Evolutionary conservation across 2,797 vertebrate genomes (phyloP), one percentile per base, ranked within the genome.

Genomic region (Mareca strepera): DNA sequence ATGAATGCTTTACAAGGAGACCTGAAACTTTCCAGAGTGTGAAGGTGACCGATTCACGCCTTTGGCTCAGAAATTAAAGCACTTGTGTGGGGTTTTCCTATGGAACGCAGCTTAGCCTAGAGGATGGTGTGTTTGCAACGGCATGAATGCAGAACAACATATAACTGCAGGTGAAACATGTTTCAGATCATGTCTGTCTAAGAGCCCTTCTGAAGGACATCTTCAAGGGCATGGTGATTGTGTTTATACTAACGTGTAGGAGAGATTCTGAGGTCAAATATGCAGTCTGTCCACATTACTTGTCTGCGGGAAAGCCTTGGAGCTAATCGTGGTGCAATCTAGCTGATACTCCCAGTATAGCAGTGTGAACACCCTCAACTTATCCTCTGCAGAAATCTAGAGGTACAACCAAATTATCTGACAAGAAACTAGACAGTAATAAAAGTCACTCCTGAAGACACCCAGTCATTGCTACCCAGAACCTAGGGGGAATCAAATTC

Each of bases 231-330:
- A 93, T 12, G 29, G 52, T 79, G 74, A 76, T 33, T 90, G 59
- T 91, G 69, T 92, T 96, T 95, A 85, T 82, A 56, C 46, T 26
- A 81, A 81, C 63, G 63, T 74, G 74, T 67, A 95, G 73, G 43
- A 94, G 89, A 96, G 82, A 94, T 93, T n/a, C 76, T 88, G 58
- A 96, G 93, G 94, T 95, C 86, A 96, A 96, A 93, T 93, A 92
- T 95, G 95, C 67, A 86, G 92, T 90, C 82, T 86, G 90, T 94
- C 90, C 93, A 88, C 90, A 95, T 95, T 84, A 86, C 86, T 94
- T 90, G 63, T 94, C 88, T 94, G 94, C 0, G 56, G 86, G 67
- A 96, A 94, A 70, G 89, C 90, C 77, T 95, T 74, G 46, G 70
- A 94, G 67, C 52, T 90, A 93, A 92, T 88, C n/a, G 8, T 92